Evolutionary conservation across 2,888 invertebrate species (phyloP).

Genomic region (Tineola bisselliella): DNA sequence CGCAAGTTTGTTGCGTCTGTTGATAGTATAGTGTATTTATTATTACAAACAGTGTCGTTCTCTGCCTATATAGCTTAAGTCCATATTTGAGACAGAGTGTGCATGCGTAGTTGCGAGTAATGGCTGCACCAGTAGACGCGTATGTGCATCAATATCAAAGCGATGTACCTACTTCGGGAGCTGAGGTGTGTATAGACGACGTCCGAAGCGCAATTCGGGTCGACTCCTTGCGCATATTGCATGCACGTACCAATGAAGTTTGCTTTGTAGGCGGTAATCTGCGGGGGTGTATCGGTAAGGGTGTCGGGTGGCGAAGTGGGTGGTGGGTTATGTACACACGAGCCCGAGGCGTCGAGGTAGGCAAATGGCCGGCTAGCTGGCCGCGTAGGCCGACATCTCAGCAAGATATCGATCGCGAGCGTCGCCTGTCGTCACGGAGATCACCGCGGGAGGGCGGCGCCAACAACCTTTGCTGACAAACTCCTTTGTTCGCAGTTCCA

Average conservation of each 20-base stretch:
- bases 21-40: neutral
- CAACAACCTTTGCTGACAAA: conserved; percentile 43
- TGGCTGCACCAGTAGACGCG: conserved; percentile 29
- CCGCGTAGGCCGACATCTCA: conserved; percentile 64
- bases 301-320: conserved; percentile 56
- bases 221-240: conserved; percentile 66
- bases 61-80: conserved; percentile 18
- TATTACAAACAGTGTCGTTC: neutral
- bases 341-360: conserved; percentile 65
- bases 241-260: conserved; percentile 67
- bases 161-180: conserved; percentile 31
- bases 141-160: conserved; percentile 61
- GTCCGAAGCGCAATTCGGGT: conserved; percentile 50
- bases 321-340: conserved; percentile 64
- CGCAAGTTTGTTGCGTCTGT: neutral
- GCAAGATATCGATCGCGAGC: conserved; percentile 49
- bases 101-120: neutral
- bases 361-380: conserved; percentile 65
- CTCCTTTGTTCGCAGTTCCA: conserved; percentile 53
- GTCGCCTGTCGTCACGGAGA: conserved; percentile 6
- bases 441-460: conserved; percentile 53
- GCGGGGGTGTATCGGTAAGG: conserved; percentile 56
- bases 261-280: conserved; percentile 69
- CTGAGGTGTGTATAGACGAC: neutral
- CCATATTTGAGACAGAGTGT: conserved; percentile 27